Evolutionary conservation across 2,797 vertebrate species (phyloP).

Genomic region (Myioborus melanocephalus): DNA sequence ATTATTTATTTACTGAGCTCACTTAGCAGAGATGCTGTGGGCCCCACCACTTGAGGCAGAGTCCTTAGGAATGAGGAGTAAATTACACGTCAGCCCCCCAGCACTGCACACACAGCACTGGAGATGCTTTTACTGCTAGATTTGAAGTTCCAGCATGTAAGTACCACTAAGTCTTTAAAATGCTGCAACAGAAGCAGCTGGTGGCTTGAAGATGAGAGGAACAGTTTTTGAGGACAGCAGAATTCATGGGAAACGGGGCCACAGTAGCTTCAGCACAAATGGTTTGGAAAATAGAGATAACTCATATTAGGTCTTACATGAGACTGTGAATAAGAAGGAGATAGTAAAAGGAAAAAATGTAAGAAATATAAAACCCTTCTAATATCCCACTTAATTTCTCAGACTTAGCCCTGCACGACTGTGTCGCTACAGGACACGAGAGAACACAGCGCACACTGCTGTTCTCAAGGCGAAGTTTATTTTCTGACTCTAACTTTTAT

Average conservation of each 20-base stretch:
- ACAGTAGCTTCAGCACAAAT: background rate
- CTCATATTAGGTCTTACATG: background rate
- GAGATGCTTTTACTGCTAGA: background rate
- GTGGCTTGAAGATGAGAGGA: background rate
- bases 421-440: no score
- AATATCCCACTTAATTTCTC: background rate
- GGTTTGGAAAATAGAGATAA: background rate
- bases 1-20: background rate
- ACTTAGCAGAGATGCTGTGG: fast-evolving
- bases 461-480: no score
- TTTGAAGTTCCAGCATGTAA: background rate
- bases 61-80: background rate
- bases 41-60: background rate
- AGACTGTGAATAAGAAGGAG: background rate
- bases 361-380: background rate
- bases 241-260: background rate
- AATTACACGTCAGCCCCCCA: background rate
- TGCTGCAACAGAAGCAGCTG: background rate
- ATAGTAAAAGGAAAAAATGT: background rate
- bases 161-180: background rate
- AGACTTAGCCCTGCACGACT: background rate
- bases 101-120: background rate
- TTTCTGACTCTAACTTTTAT: no score
- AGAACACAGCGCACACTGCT: no score
- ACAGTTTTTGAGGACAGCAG: background rate